Evolutionary conservation across 1,140 invertebrate species (phyloP), one percentile per base, ranked within the genome.

Genomic region (Scaptodrosophila lebanonensis): DNA sequence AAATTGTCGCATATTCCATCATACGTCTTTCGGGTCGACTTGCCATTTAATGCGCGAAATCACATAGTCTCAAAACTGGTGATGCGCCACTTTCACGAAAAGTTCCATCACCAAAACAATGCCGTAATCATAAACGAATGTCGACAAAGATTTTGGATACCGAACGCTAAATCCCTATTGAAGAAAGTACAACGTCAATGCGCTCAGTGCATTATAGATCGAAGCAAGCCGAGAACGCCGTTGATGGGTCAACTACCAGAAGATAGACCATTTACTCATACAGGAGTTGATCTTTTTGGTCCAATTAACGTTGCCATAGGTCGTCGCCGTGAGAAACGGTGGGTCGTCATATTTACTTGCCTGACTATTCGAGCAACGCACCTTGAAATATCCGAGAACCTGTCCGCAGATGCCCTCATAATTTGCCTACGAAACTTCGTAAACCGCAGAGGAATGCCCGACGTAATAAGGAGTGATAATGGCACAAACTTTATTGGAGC

Each of bases 91-190:
- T n/a, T n/a, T 35, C 44, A 11, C 39, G 39, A 13, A n/a, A 17
- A 22, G 27, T 43, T 20, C 13, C 27, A 27, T 22, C n/a, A 1
- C 39, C 12, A 1, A 43, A 25, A 7, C 4, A 43, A 39, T 7
- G 43, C 45, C 13, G 27, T 22, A 1, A 40, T 47, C 0, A 20
- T 48, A 30, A 39, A 38, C 8, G 35, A 48, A 4, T 43, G 53
- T 20, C 20, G 53, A 3, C 12, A 15, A 17, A 17, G 18, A 27
- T 60, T 39, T 22, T 53, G 57, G 49, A 38, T 60, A 2, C 9
- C 18, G 8, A 32, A 40, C 9, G 8, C 47, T 25, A 16, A 44
- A 38, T 2, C 51, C 5, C 12, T 36, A 5, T 20, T 38, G 9
- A 42, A 22, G 9, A 9, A 7, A 12, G 18, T 42, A 11, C 11